Evolutionary conservation across 2,113 vertebrate species (phyloP).

Genomic region (Phrynosoma blainvillii): DNA sequence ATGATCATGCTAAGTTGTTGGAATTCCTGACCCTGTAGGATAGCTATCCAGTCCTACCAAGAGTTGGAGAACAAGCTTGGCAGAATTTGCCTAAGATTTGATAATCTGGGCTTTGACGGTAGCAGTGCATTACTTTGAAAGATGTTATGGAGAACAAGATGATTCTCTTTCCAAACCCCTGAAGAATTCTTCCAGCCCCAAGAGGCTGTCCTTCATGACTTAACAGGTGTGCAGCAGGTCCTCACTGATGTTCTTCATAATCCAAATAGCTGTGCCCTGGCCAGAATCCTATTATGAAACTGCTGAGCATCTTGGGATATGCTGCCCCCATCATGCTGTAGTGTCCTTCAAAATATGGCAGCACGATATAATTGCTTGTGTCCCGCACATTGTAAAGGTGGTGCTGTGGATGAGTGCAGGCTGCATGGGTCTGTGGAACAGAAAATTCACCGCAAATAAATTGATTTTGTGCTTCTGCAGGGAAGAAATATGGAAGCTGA

Average conservation of each 20-base stretch:
- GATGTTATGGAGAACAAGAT: neutral
- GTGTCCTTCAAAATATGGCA: neutral
- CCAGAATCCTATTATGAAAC: too few relatives aligned
- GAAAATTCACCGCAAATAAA: neutral
- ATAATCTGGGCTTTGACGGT: neutral
- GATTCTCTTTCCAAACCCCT: neutral
- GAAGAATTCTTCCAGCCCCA: too few relatives aligned
- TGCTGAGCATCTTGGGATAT: too few relatives aligned
- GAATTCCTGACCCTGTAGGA: too few relatives aligned
- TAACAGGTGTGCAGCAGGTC: neutral
- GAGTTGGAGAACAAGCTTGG: neutral
- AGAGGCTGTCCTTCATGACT: neutral
- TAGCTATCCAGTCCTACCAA: neutral
- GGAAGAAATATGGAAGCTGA: constrained; percentile 69
- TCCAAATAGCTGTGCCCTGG: neutral
- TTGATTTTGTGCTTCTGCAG: constrained; percentile 45
- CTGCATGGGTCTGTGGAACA: neutral
- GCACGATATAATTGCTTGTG: neutral
- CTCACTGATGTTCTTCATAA: too few relatives aligned
- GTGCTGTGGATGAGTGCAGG: too few relatives aligned
- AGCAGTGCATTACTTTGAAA: neutral
- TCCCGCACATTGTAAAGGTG: neutral
- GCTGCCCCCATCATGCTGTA: accelerated
- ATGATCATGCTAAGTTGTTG: neutral
- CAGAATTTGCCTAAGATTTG: neutral